Percentiles rank a stretch among this genome's conserved stretches.
Evolutionary conservation across 92 coral and sea anemone species (phyloP).

Genomic region (Parazoanthus swiftii): DNA sequence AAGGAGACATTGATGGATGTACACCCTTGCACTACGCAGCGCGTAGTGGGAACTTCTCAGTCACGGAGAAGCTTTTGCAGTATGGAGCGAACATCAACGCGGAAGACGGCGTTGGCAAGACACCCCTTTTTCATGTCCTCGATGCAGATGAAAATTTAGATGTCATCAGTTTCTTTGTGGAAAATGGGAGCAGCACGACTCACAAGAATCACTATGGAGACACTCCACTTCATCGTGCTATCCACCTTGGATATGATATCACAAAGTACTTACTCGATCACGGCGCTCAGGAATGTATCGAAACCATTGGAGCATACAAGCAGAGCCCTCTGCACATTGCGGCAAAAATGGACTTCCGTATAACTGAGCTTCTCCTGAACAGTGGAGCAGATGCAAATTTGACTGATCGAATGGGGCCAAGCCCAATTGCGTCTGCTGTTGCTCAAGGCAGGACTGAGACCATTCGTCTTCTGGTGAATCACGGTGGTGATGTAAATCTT

Average conservation of each 20-base stretch:
- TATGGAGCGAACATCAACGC: constrained; percentile 25
- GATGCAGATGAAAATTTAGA: constrained; percentile 42
- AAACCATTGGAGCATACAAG: constrained; percentile 27
- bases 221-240: constrained; percentile 35
- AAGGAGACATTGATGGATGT: constrained; percentile 35
- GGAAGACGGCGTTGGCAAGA: constrained; percentile 41
- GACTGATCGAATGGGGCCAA: constrained; percentile 41
- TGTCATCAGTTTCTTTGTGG: constrained; percentile 19
- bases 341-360: constrained; percentile 18
- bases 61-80: constrained; percentile 29
- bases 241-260: constrained; percentile 26
- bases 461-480: constrained; percentile 15
- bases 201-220: constrained; percentile 31
- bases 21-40: constrained; percentile 39
- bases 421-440: constrained; percentile 34
- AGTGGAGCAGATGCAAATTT: constrained; percentile 41
- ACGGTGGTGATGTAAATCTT: constrained; percentile 36
- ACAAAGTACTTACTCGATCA: constrained; percentile 30
- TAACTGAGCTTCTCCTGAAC: constrained; percentile 28
- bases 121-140: constrained; percentile 34
- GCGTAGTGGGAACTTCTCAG: constrained; percentile 21
- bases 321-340: constrained; percentile 41
- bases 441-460: neutral
- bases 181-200: constrained; percentile 21
- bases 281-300: constrained; percentile 14